Evolutionary conservation across 2,113 vertebrate species (phyloP), one percentile per base, ranked within the genome.

Genomic region (Myrmecophaga tridactyla): DNA sequence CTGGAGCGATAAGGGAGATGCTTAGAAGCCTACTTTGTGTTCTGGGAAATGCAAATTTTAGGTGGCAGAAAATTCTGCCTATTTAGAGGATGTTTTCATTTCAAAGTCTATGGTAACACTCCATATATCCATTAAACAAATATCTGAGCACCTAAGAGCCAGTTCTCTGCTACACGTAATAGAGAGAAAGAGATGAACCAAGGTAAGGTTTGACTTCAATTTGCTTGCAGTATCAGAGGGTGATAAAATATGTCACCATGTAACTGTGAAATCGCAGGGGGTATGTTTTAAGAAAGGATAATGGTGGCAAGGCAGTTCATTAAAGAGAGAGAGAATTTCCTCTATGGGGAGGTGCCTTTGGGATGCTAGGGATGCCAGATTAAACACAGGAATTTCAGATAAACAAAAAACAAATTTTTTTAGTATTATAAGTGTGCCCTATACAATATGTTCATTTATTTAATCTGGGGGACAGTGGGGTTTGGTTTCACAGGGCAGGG

Each of bases 351-450:
- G 67, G 29, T 75, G 72, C 13, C 20, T 80, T 2, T 34, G 48
- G 34, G 23, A 27, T 70, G 15, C 70, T 63, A 84, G 27, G 34
- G 25, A 23, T 83, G 48, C 62, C 63, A 63, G 51, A 70, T 41
- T 53, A 83, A 84, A 88, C 15, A 70, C 25, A 83, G 53, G 46
- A 89, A 92, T 95, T 67, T 94, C 48, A 86, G 60, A 94, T 63
- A 86, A 96, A n/a, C 6, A 11, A 21, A 27, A 93, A 70, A 58
- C n/a, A 46, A n/a, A n/a, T 6, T 14, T 51, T 67, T 75, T 73
- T 77, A 67, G 23, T 12, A 0, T 34, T 12, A 0, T 34, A 86
- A 56, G 6, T 62, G 27, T 46, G 46, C 46, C 31, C 18, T 15
- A 75, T 75, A 29, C 36, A 46, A 4, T 46, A 75, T 34, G 48